phyloP scores from a whole-genome alignment of 30 jellyfish, hydroid and myxozoan species.

The Hydractinia symbiolongicarpus region DNA sequence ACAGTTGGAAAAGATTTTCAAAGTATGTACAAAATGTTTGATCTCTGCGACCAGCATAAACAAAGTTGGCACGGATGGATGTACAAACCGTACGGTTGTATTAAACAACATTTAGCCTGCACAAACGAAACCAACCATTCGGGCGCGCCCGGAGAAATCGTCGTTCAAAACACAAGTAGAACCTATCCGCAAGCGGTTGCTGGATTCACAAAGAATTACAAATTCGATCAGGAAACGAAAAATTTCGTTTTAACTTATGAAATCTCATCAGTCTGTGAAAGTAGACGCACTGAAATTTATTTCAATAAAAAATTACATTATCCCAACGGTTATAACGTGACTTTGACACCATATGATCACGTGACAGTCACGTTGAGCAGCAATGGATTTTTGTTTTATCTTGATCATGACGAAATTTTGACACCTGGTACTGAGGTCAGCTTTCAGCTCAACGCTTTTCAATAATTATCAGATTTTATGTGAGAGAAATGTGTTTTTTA shows the following conservation, averaged over 20 bases:
- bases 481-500: too few relatives aligned
- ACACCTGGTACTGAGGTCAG: constrained; percentile 35
- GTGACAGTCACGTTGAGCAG: constrained; percentile 39
- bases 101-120: constrained; percentile 55
- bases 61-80: constrained; percentile 99
- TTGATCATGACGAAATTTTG: constrained; percentile 40
- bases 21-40: constrained; percentile 68
- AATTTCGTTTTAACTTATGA: constrained; percentile 44
- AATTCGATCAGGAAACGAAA: constrained; percentile 48
- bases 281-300: constrained; percentile 53
- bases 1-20: constrained; percentile 78
- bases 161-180: constrained; percentile 72
- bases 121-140: constrained; percentile 23
- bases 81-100: constrained; percentile 90
- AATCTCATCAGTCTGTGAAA: constrained; percentile 43
- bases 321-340: constrained; percentile 50
- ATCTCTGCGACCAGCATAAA: constrained; percentile 58
- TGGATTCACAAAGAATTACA: constrained; percentile 48
- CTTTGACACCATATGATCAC: constrained; percentile 41
- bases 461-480: background rate
- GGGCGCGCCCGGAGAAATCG: constrained; percentile 49
- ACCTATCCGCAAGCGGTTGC: constrained; percentile 98
- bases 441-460: constrained; percentile 26
- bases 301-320: constrained; percentile 65
- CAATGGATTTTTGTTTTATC: constrained; percentile 37